Conservation (phyloP, 2,888 invertebrate genomes). For the Hirtodrosophila duncani region DNA sequence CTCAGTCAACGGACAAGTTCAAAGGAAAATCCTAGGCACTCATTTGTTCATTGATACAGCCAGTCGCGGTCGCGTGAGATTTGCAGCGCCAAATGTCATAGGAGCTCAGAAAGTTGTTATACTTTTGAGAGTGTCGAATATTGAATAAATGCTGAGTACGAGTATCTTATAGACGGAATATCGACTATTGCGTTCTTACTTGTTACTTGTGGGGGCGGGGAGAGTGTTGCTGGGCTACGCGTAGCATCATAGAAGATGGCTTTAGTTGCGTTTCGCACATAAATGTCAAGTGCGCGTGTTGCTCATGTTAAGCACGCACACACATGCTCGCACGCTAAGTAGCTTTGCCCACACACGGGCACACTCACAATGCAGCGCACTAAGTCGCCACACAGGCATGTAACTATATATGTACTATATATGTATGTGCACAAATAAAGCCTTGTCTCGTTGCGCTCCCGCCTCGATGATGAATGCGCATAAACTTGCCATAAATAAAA, state of each 20-base stretch:
- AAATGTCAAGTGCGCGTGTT: conserved; percentile 67
- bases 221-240: not conserved
- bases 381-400: conserved; percentile 13
- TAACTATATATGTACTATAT: too few relatives aligned
- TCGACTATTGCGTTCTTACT: too few relatives aligned
- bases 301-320: conserved; percentile 45
- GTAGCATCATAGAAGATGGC: conserved; percentile 7
- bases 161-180: too few relatives aligned
- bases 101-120: too few relatives aligned
- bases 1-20: too few relatives aligned
- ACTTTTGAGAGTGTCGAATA: too few relatives aligned
- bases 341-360: conserved; percentile 37
- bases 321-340: conserved; percentile 50
- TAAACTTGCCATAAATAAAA: conserved; percentile 65
- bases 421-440: too few relatives aligned
- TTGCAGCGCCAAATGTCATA: too few relatives aligned
- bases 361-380: conserved; percentile 26
- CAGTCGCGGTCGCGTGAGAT: too few relatives aligned
- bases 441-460: not conserved
- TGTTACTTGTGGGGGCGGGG: not conserved
- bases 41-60: too few relatives aligned
- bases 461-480: conserved; percentile 61
- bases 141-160: too few relatives aligned
- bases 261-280: conserved; percentile 58
- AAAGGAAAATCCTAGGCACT: too few relatives aligned